Percentiles rank a stretch among this genome's conserved stretches.
Evolutionary conservation across 2,113 vertebrate species (phyloP).

Genomic region (Myiagra hebetior): DNA sequence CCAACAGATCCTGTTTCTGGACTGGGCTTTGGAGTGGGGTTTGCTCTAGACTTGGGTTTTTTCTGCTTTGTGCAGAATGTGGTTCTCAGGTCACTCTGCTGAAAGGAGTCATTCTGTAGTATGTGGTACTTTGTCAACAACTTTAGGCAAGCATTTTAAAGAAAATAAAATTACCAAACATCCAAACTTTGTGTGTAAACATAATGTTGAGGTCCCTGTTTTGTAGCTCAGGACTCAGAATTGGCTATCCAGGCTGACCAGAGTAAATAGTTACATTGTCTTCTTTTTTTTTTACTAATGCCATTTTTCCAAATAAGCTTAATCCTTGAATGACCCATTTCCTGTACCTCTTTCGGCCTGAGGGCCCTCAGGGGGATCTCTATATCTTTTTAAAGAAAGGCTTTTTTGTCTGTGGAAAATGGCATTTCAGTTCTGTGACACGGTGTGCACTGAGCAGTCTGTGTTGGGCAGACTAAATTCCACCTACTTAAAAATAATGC

Average conservation of each 20-base stretch:
- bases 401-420: constrained; percentile 25
- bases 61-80: not conserved
- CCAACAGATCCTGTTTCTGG: not conserved
- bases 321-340: constrained; percentile 38
- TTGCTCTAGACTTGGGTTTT: not conserved
- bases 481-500: constrained; percentile 3
- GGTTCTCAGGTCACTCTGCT: not conserved
- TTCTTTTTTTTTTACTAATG: not conserved
- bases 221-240: not conserved
- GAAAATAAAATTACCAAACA: not conserved
- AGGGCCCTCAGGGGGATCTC: constrained; percentile 20
- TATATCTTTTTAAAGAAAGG: constrained; percentile 48
- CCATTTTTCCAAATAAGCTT: constrained; percentile 36
- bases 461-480: not conserved
- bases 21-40: rapidly evolving
- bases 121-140: not conserved
- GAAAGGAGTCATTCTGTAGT: not conserved
- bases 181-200: not conserved
- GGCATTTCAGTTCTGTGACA: not conserved
- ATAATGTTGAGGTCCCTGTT: not conserved
- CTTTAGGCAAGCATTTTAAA: not conserved
- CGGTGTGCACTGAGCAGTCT: not conserved
- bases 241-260: not conserved
- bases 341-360: constrained; percentile 38
- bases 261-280: constrained; percentile 43